A percentile compares a stretch with the other conserved stretches of the same genome.
Conservation (phyloP, 2,797 vertebrate genomes). For the Ficedula albicollis region DNA sequence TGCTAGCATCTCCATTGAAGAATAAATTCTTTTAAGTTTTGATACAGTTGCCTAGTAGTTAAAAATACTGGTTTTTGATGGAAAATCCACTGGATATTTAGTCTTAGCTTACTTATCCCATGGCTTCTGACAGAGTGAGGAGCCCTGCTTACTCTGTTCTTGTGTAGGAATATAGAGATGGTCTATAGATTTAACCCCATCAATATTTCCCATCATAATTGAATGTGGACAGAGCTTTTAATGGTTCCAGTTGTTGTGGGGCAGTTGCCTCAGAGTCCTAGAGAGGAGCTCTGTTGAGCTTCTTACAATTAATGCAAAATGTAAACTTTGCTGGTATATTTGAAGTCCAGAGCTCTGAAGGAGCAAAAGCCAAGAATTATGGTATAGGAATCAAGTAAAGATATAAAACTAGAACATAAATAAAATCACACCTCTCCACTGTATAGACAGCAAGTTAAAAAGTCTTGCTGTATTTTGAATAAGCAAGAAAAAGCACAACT, state of each 20-base stretch:
- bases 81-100: background rate
- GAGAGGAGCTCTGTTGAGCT: background rate
- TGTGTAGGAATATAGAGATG: background rate
- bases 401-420: background rate
- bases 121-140: background rate
- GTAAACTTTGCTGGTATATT: background rate
- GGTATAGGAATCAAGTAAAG: background rate
- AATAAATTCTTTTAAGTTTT: background rate
- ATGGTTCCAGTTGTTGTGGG: background rate
- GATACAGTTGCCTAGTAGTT: background rate
- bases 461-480: background rate
- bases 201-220: background rate
- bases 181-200: background rate
- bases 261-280: background rate
- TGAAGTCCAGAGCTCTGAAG: background rate
- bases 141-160: background rate
- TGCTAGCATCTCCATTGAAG: constrained; percentile 2
- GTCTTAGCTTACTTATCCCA: background rate
- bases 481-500: background rate
- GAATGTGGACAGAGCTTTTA: background rate
- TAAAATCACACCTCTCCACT: background rate
- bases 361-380: background rate
- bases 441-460: background rate
- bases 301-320: background rate
- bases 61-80: background rate